Evolutionary conservation across 1,140 invertebrate species (phyloP), one percentile per base, ranked within the genome.

Genomic region (Drosophila ironensis): DNA sequence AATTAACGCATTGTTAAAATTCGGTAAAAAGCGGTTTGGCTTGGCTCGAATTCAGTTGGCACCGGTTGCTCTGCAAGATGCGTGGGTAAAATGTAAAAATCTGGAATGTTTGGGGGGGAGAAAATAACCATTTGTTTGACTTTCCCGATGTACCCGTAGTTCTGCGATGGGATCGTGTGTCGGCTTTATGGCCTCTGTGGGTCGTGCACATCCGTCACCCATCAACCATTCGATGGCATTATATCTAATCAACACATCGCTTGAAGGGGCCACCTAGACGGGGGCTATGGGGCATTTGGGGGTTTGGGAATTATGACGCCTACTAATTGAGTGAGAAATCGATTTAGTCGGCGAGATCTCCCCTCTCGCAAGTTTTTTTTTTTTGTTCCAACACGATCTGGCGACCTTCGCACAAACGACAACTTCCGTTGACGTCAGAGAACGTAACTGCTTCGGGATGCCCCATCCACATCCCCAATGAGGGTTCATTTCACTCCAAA

Each of bases 361-460:
- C 30, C 7, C 7, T 2, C 25, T 27, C 7, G 30, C n/a, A 12
- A 28, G 44, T 14, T 48, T 17, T 48, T 48, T 45, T 47, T n/a
- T n/a, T n/a, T n/a, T n/a, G n/a, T n/a, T n/a, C n/a, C 44, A 57
- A 24, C 11, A 40, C 57, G 27, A 64, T 24, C 28, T 44, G 57
- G 48, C 45, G 60, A 63, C 60, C 60, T 64, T 64, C 60, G 57
- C 11, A 5, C 44, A 59, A 70, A 40, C 66, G 52, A 47, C 30
- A 48, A 72, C 80, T 82, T 82, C 78, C 78, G 78, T 82, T 82
- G 78, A 82, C 78, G 78, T 82, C 78, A 82, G 70, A 64, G 78
- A 84, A 86, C 80, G 80, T 74, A 74, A 71, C 78, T 84, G 61
- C 69, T 52, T 56, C 60, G 57, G 45, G 37, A n/a, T n/a, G n/a